Percentiles rank a stretch among this genome's conserved stretches.
Conservation (phyloP, 2,113 vertebrate species). For the Antidorcas marsupialis region DNA sequence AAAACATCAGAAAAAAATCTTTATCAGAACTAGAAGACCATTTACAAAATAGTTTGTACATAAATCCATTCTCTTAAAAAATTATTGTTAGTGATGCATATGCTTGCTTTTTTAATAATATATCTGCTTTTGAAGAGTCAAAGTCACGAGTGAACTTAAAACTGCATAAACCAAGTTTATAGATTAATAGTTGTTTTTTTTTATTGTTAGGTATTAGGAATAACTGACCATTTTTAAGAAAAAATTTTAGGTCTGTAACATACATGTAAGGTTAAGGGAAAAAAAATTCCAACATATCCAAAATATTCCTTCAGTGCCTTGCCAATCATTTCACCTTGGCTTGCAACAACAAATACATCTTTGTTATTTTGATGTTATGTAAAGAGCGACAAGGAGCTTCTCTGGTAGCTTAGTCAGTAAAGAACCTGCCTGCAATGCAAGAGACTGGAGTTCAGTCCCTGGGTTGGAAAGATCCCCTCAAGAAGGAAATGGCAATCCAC, state of each 20-base stretch:
- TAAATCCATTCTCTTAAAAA: background rate
- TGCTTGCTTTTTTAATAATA: background rate
- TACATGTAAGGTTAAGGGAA: background rate
- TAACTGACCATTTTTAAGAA: background rate
- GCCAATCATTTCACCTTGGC: background rate
- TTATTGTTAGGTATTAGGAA: background rate
- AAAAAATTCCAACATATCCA: background rate
- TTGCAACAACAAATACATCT: background rate
- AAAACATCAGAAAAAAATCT: background rate
- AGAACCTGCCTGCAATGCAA: background rate
- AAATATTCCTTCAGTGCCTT: background rate
- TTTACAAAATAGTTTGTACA: background rate
- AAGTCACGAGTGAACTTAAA: background rate
- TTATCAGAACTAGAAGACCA: background rate
- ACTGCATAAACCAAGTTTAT: background rate
- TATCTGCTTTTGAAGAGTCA: background rate
- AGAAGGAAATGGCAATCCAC: background rate
- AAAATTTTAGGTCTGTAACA: background rate
- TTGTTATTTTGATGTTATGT: background rate
- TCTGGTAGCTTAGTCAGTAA: background rate
- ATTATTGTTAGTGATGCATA: background rate
- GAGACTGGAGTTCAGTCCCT: background rate
- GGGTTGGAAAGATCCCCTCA: background rate
- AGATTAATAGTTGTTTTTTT: background rate
- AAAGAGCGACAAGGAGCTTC: background rate